Conservation (phyloP, 2,113 vertebrate species). For the Pavo muticus region DNA sequence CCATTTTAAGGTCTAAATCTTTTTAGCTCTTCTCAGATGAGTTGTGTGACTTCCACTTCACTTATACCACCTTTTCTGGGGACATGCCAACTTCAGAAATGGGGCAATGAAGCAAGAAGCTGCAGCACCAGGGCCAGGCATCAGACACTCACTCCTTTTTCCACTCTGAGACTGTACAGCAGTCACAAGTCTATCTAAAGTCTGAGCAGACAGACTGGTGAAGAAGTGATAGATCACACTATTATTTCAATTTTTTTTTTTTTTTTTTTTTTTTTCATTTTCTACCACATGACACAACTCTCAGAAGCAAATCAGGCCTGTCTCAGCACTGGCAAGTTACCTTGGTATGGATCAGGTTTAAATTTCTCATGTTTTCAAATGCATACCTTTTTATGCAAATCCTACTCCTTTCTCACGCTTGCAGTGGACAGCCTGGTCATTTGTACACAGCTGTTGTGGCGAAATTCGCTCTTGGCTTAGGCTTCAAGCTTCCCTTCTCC, state of each 20-base stretch:
- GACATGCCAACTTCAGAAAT: background rate
- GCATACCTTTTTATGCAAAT: slow-evolving; percentile 27
- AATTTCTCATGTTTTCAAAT: background rate
- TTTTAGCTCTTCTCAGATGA: background rate
- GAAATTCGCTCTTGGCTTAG: slow-evolving; percentile 15
- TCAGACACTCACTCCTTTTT: background rate
- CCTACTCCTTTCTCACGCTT: slow-evolving; percentile 59
- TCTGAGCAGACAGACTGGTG: background rate
- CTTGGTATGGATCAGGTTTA: slow-evolving; percentile 34
- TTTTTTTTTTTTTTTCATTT: background rate
- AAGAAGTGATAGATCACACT: background rate
- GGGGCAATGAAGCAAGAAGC: background rate
- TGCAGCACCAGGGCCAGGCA: background rate
- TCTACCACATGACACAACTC: background rate
- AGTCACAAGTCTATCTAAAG: background rate
- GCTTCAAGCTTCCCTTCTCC: background rate
- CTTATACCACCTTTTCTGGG: background rate
- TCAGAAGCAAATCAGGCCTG: slow-evolving; percentile 14
- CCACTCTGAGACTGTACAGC: background rate
- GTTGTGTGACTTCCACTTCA: background rate
- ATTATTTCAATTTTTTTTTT: background rate
- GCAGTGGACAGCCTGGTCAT: slow-evolving; percentile 20
- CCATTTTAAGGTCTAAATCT: background rate
- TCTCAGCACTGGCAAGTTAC: background rate
- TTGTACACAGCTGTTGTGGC: background rate